Conservation (phyloP, 92 coral and sea anemone species). For the Isaurus tuberculatus region DNA sequence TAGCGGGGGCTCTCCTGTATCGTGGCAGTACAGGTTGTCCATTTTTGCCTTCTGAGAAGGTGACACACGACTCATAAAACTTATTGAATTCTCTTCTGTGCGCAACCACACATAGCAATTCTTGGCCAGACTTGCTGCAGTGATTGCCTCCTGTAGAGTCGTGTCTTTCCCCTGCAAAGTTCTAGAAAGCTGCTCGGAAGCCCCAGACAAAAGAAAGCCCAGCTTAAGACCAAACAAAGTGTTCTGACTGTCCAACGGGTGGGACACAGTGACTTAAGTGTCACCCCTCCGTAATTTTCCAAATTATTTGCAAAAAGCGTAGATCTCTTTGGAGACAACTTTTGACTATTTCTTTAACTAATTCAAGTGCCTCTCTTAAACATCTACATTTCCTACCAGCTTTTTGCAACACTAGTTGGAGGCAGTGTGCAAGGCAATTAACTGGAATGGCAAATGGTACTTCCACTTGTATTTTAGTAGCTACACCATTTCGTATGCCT, state of each 20-base stretch:
- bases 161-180: slow-evolving; percentile 46
- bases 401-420: slow-evolving; percentile 51
- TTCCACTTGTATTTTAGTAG: slow-evolving; percentile 57
- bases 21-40: slow-evolving; percentile 45
- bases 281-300: slow-evolving; percentile 6
- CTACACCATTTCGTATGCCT: slow-evolving; percentile 56
- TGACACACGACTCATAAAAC: not conserved
- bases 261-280: not conserved
- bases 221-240: slow-evolving; percentile 47
- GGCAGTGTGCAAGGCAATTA: slow-evolving; percentile 53
- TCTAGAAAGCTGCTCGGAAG: slow-evolving; percentile 23
- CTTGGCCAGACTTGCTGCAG: slow-evolving; percentile 40
- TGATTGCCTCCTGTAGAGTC: slow-evolving; percentile 49
- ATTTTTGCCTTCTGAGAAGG: slow-evolving; percentile 43
- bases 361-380: slow-evolving; percentile 57
- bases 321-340: slow-evolving; percentile 53
- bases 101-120: slow-evolving; percentile 35
- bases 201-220: slow-evolving; percentile 39
- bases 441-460: slow-evolving; percentile 54
- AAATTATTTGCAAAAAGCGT: slow-evolving; percentile 25
- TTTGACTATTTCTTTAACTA: slow-evolving; percentile 50
- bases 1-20: not conserved
- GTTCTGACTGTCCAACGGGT: not conserved
- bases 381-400: slow-evolving; percentile 31
- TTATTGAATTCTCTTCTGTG: slow-evolving; percentile 48